Conservation (phyloP, 2,113 vertebrate genomes). For the Trochalopteron elliotii region DNA sequence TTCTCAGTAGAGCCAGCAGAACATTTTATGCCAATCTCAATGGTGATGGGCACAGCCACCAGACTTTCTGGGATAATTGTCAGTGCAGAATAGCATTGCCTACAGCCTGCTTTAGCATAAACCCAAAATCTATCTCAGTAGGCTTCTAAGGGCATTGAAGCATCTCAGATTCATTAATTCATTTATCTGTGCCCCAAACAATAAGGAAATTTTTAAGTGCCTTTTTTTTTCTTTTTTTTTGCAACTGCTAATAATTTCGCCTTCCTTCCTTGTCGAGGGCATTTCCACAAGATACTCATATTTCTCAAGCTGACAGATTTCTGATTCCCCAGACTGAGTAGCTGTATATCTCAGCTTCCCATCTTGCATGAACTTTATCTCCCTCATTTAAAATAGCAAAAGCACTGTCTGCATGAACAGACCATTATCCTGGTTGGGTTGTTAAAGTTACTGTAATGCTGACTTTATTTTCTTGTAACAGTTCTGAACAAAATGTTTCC, state of each 20-base stretch:
- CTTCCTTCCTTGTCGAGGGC: neutral
- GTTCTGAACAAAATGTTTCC: slow-evolving; percentile 69
- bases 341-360: slow-evolving; percentile 29
- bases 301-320: slow-evolving; percentile 30
- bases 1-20: neutral
- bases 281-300: neutral
- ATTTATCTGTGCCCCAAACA: neutral
- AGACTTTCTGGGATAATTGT: neutral
- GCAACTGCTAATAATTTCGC: neutral
- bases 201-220: neutral
- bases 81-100: neutral
- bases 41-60: neutral
- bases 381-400: slow-evolving; percentile 48
- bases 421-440: slow-evolving; percentile 55
- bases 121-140: neutral
- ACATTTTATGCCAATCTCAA: neutral
- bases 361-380: slow-evolving; percentile 32
- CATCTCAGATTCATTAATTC: neutral
- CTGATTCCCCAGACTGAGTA: slow-evolving; percentile 43
- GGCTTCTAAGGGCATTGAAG: neutral
- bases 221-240: neutral
- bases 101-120: neutral
- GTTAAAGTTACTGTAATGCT: slow-evolving; percentile 64
- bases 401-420: neutral
- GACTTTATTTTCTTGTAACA: slow-evolving; percentile 65